Evolutionary conservation across 2,113 vertebrate species (phyloP), one percentile per base, ranked within the genome.

Genomic region (Nyctereutes procyonoides): DNA sequence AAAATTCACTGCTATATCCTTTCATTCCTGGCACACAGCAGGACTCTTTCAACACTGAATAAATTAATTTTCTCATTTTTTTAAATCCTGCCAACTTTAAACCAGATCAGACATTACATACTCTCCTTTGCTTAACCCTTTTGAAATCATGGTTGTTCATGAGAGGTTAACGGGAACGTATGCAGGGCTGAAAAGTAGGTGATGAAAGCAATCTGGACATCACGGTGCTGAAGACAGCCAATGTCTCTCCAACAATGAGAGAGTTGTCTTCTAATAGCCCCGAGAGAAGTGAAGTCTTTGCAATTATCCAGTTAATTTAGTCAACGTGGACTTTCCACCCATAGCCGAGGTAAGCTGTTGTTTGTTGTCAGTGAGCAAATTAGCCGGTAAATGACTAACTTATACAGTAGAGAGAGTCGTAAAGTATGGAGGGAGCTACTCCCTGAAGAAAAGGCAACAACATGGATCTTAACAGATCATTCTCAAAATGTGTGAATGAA

Each of bases 61-160:
- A 69, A 88, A 92, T 87, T 43, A 92, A 17, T 43, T 55, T 3
- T 90, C 16, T 74, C 62, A 43, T 74, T 80, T 79, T 62, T 62
- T 35, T 11, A 79, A 77, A 93, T 17, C 20, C 53, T 74, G 19
- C 35, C 30, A 56, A 51, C 32, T 84, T 90, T 79, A 92, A 93
- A 60, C 35, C 43, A 90, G 69, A 48, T 62, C 90, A 88, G 67
- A 95, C 90, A 97, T 92, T 93, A 89, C 5, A 24, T 92, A 69
- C 7, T 79, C 6, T 85, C 30, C 8, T 94, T 62, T 88, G 8
- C 79, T 55, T 48, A 82, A 85, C 43, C 48, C 22, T 67, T 93
- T 43, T 38, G 48, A 55, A 93, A 60, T 60, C 76, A 19, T 65
- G 26, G 6, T 87, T 15, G 1, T 80, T 79, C 32, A 3, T 60